Base-by-base conservation (phyloP, 1,140 invertebrate species). In the Phocides pigmalion region DNA sequence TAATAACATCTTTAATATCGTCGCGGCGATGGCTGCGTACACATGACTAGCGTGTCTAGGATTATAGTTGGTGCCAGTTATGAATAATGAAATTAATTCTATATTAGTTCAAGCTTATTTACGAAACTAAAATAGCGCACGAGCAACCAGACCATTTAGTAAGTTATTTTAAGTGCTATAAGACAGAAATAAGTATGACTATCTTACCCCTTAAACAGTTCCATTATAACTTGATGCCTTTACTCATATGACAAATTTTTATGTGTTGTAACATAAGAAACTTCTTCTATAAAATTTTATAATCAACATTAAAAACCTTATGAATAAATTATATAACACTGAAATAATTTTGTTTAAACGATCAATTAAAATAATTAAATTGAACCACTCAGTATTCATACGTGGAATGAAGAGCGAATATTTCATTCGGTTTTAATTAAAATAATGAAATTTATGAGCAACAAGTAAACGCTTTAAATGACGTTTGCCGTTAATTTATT, bases 1-100 rank as follows among this genome's bases (percentile, higher is more conserved):
- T 84, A 84, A 84, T 82, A 84, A 84, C 79, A 79, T 76, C 78
- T 79, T 79, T 82, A 82, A 81, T 81, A 81, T 74, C 71, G 66
- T 64, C 66, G 63, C 56, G 19, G 61, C 68, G 67, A 74, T 73
- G 62, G 62, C 61, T 74, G 61, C 73, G 74, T 74, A 81, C 75
- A 79, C 74, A 82, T 79, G 73, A 69, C 76, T 70, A 64, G 63
- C 62, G 59, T 54, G 63, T 42, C 72, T 74, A 64, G 64, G 59
- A 69, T 70, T 79, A 75, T 81, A 75, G 75, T 79, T 67, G 58
- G 49, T 53, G 49, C 41, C 28, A 58, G 53, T 22, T 69, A 70
- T 75, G 73, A 79, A 79, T 79, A 72, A 76, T 76, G 71, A 73
- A 74, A 72, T 64, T 49, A 49, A 63, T 41, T 37, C 59, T 25